These are phyloP conservation scores for Idaea aversata DNA, from an alignment of 2,888 invertebrate species.

Conservation along the genomic window DNA sequence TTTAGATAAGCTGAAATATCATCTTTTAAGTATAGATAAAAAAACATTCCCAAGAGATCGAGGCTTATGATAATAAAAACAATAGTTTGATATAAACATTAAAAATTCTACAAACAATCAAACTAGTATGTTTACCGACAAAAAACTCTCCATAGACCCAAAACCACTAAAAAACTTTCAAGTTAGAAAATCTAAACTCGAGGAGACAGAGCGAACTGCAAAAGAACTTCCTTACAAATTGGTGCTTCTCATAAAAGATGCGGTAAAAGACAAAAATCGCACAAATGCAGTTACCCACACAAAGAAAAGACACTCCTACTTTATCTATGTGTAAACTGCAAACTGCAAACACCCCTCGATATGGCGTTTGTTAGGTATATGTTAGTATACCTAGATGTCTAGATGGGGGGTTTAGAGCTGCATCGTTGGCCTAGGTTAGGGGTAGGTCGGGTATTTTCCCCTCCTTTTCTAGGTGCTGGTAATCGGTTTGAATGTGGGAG, in stretches of 20 bases:
- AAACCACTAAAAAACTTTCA: slow-evolving; percentile 21
- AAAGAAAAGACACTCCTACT: slow-evolving; percentile 15
- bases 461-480: slow-evolving; percentile 38
- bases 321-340: slow-evolving; percentile 19
- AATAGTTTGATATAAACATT: too few relatives aligned
- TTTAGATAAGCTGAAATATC: too few relatives aligned
- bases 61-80: too few relatives aligned
- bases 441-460: slow-evolving; percentile 45
- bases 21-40: too few relatives aligned
- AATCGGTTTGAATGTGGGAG: slow-evolving; percentile 55
- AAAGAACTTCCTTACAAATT: slow-evolving; percentile 5
- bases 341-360: slow-evolving; percentile 6
- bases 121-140: too few relatives aligned
- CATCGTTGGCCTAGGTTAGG: slow-evolving; percentile 73
- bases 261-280: slow-evolving; percentile 20
- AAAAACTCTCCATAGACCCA: not conserved
- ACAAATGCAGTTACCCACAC: slow-evolving; percentile 34
- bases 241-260: slow-evolving; percentile 19
- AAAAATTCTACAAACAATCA: too few relatives aligned
- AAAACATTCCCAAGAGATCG: too few relatives aligned
- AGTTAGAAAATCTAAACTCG: slow-evolving; percentile 13
- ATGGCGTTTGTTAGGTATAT: slow-evolving; percentile 48
- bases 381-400: slow-evolving; percentile 55
- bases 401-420: slow-evolving; percentile 60
- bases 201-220: slow-evolving; percentile 5